Percentiles rank a stretch among this genome's conserved stretches.
Evolutionary conservation across 2,888 invertebrate species (phyloP).

Genomic region (Dascillus cervinus): DNA sequence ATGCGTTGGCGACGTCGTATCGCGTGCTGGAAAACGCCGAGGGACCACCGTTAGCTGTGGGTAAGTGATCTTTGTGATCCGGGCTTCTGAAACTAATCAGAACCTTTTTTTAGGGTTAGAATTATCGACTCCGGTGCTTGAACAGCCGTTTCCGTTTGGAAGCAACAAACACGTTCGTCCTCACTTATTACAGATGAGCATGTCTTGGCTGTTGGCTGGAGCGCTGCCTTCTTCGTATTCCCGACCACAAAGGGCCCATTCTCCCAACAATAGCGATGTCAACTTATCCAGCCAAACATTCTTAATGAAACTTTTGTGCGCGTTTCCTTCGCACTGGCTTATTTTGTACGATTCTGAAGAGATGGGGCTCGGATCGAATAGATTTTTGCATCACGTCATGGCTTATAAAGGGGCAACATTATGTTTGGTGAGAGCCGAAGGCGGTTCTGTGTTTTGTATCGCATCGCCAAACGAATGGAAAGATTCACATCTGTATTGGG

Average conservation of each 20-base stretch:
- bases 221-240: constrained; percentile 38
- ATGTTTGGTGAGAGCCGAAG: constrained; percentile 49
- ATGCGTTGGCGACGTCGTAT: constrained; percentile 52
- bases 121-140: constrained; percentile 68
- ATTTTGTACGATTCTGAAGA: constrained; percentile 75
- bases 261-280: constrained; percentile 37
- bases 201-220: constrained; percentile 41
- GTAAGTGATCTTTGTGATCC: constrained; percentile 21
- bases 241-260: constrained; percentile 36
- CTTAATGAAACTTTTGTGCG: constrained; percentile 56
- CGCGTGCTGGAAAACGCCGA: constrained; percentile 40
- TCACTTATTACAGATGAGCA: constrained; percentile 39
- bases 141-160: constrained; percentile 46
- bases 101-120: constrained; percentile 45
- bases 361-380: constrained; percentile 80
- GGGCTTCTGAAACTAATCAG: background rate
- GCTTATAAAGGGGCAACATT: constrained; percentile 66
- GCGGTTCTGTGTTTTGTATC: constrained; percentile 64
- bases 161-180: constrained; percentile 29
- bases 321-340: constrained; percentile 76
- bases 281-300: constrained; percentile 41
- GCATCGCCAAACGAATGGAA: constrained; percentile 77
- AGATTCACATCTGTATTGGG: constrained; percentile 79
- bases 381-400: constrained; percentile 78
- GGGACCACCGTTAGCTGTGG: constrained; percentile 33